Percentiles rank a stretch among this genome's conserved stretches.
phyloP scores from a whole-genome alignment of 2,797 vertebrate genomes.

The Heteromormyrus szaboi region DNA sequence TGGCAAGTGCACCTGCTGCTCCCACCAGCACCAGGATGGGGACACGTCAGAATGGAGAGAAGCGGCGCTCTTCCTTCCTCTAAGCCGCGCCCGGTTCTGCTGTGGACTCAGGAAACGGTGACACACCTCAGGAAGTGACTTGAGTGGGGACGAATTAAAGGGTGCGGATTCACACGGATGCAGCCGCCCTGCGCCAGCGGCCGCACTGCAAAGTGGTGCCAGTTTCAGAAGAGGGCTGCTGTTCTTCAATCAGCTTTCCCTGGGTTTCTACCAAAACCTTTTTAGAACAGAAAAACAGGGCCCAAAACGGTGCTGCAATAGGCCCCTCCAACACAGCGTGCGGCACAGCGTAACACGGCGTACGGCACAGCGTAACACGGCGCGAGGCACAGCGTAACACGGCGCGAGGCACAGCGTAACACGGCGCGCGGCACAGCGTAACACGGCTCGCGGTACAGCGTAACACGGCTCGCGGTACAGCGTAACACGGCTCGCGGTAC shows the following conservation, averaged over 20 bases:
- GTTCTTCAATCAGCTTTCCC: background rate
- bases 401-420: too few relatives aligned
- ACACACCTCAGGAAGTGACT: background rate
- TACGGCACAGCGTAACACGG: too few relatives aligned
- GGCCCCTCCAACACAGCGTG: background rate
- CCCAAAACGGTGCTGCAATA: background rate
- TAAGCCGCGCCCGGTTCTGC: too few relatives aligned
- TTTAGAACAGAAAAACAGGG: background rate
- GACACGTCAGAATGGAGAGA: background rate
- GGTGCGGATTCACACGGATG: background rate
- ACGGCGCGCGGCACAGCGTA: too few relatives aligned
- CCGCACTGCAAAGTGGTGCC: background rate
- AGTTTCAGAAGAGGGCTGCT: background rate
- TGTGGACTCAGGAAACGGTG: too few relatives aligned
- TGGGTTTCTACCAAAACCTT: background rate
- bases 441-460: too few relatives aligned
- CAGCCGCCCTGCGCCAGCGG: background rate
- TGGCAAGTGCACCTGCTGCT: conserved; percentile 21
- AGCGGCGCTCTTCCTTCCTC: background rate
- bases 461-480: too few relatives aligned
- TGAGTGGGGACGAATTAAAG: background rate
- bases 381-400: too few relatives aligned
- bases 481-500: too few relatives aligned
- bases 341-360: too few relatives aligned
- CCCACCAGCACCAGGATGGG: background rate